Percentiles rank a stretch among this genome's conserved stretches.
phyloP scores from a whole-genome alignment of 2,888 invertebrate species.

The Harmothoe impar region DNA sequence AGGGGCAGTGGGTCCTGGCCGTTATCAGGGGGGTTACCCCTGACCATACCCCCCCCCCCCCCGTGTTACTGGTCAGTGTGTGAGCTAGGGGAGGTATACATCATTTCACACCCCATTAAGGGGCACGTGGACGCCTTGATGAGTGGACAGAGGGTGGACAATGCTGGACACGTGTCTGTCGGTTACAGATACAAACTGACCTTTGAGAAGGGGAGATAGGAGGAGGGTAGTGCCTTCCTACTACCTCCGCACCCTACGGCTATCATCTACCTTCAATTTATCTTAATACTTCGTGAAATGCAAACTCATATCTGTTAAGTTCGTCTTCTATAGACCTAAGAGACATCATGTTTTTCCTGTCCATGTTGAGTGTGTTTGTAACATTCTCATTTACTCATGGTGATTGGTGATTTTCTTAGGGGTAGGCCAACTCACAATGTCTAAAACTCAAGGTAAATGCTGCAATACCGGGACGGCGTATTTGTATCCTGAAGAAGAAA shows the following conservation, averaged over 20 bases:
- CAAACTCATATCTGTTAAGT: background rate
- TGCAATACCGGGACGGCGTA: too few relatives aligned
- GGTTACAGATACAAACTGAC: background rate
- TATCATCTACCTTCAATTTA: background rate
- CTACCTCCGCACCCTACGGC: background rate
- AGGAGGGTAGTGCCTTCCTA: too few relatives aligned
- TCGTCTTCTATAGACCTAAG: background rate
- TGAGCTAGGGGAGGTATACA: constrained; percentile 52
- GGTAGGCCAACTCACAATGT: too few relatives aligned
- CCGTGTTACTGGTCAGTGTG: too few relatives aligned
- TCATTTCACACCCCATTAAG: constrained; percentile 61
- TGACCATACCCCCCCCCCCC: background rate
- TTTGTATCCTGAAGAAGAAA: too few relatives aligned
- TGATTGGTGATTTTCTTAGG: too few relatives aligned
- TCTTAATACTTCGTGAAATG: background rate
- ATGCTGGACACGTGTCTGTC: constrained; percentile 40
- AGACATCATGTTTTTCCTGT: too few relatives aligned
- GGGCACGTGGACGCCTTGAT: constrained; percentile 45
- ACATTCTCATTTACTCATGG: too few relatives aligned
- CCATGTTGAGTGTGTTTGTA: too few relatives aligned
- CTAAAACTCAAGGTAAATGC: too few relatives aligned
- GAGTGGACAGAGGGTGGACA: constrained; percentile 36
- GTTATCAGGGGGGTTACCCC: background rate
- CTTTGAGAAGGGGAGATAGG: too few relatives aligned
- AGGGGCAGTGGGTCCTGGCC: background rate